Conservation (phyloP, 2,113 vertebrate genomes). For the Campylorhamphus procurvoides region DNA sequence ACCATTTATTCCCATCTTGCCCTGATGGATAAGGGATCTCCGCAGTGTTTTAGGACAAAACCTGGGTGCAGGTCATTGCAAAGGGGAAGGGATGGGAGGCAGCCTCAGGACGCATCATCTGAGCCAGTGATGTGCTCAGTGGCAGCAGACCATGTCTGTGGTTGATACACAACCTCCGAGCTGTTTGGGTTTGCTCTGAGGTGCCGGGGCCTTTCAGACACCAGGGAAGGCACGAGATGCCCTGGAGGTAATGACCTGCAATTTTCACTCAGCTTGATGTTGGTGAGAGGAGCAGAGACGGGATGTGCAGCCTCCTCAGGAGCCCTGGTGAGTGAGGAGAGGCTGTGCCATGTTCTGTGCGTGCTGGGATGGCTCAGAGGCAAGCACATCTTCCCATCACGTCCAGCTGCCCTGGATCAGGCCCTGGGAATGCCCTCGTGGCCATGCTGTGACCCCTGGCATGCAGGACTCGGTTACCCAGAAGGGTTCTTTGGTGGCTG, state of each 20-base stretch:
- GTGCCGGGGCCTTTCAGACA: neutral
- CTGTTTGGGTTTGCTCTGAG: neutral
- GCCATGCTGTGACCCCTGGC: neutral
- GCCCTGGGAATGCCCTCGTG: too few relatives aligned
- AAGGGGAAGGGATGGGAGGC: neutral
- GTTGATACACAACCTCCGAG: neutral
- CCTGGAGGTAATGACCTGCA: neutral
- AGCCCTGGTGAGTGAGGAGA: neutral
- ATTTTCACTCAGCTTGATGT: neutral
- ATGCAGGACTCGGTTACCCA: neutral
- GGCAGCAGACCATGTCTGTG: neutral
- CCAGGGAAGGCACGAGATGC: neutral
- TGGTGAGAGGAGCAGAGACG: neutral
- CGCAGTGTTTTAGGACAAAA: neutral
- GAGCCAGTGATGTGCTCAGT: neutral
- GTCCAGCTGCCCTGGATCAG: neutral
- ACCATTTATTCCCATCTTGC: neutral
- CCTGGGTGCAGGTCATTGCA: neutral
- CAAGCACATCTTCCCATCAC: neutral
- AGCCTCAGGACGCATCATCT: neutral
- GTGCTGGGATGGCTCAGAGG: neutral
- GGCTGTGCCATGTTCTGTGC: neutral
- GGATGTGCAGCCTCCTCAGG: rapidly evolving
- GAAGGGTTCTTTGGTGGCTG: neutral
- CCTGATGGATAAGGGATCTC: neutral